phyloP scores from a whole-genome alignment of 2,797 vertebrate genomes.

The Telmatherina bonti region DNA sequence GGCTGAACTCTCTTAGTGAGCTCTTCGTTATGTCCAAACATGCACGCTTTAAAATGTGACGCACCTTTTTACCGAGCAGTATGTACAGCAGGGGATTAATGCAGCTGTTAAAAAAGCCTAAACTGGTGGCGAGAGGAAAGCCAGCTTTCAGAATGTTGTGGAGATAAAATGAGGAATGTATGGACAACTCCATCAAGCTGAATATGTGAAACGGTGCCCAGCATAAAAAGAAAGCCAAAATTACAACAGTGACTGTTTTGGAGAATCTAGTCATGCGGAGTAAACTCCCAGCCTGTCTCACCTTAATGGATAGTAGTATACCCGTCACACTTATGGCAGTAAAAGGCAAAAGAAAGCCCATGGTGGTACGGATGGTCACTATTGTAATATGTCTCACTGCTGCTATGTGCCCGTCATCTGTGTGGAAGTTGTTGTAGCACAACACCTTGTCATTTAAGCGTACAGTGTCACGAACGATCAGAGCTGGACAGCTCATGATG shows the following conservation, averaged over 20 bases:
- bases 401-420: conserved; percentile 69
- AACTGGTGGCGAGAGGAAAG: conserved; percentile 91
- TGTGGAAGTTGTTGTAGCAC: conserved; percentile 94
- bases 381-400: conserved; percentile 85
- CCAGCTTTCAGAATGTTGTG: conserved; percentile 83
- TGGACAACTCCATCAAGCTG: conserved; percentile 90
- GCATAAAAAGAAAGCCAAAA: conserved; percentile 93
- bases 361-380: conserved; percentile 85
- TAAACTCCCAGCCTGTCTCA: conserved; percentile 75
- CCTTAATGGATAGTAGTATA: conserved; percentile 85
- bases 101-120: conserved; percentile 97
- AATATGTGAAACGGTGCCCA: conserved; percentile 95
- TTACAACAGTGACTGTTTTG: conserved; percentile 88
- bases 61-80: conserved; percentile 90
- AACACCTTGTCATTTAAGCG: conserved; percentile 79
- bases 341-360: conserved; percentile 92
- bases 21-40: conserved; percentile 89
- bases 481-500: conserved; percentile 84
- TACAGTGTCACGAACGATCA: conserved; percentile 90
- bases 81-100: conserved; percentile 96
- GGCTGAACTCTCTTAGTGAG: conserved; percentile 90
- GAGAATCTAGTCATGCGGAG: conserved; percentile 89
- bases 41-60: conserved; percentile 83
- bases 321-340: conserved; percentile 90
- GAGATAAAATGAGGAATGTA: conserved; percentile 82